Conservation (phyloP, 2,113 vertebrate species). For the Helogale parvula region DNA sequence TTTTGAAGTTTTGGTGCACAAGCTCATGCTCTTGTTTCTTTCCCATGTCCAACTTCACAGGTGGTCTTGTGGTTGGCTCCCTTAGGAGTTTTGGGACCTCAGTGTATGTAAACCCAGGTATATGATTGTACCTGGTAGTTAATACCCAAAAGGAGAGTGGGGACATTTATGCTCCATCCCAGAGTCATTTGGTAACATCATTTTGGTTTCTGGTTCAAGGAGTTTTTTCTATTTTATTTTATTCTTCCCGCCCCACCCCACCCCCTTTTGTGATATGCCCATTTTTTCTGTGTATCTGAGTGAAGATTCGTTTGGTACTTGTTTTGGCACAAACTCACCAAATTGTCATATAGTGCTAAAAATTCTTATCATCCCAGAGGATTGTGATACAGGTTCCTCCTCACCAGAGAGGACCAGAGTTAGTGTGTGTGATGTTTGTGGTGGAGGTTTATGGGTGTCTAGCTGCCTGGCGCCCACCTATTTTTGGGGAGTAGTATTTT, state of each 20-base stretch:
- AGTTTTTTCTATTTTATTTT: background rate
- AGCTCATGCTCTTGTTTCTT: background rate
- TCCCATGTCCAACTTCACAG: background rate
- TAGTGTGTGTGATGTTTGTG: background rate
- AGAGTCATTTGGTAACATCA: background rate
- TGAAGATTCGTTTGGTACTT: background rate
- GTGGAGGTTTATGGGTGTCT: background rate
- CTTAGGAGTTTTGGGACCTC: background rate
- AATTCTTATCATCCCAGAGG: background rate
- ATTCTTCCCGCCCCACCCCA: background rate
- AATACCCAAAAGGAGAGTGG: background rate
- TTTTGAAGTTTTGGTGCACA: background rate
- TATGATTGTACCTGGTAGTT: background rate
- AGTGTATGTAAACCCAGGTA: background rate
- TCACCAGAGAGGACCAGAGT: background rate
- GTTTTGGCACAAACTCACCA: background rate
- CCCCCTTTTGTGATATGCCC: background rate
- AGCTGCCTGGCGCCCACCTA: background rate
- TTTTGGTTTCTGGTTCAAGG: background rate
- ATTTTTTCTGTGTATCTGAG: conserved; percentile 18
- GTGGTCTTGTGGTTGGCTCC: background rate
- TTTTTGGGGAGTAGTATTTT: background rate
- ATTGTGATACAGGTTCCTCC: background rate
- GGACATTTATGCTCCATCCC: background rate
- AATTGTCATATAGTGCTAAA: background rate